These are phyloP conservation scores for Meriones psammophilus DNA, from an alignment of 2,797 vertebrate species.

Conservation along the genomic window DNA sequence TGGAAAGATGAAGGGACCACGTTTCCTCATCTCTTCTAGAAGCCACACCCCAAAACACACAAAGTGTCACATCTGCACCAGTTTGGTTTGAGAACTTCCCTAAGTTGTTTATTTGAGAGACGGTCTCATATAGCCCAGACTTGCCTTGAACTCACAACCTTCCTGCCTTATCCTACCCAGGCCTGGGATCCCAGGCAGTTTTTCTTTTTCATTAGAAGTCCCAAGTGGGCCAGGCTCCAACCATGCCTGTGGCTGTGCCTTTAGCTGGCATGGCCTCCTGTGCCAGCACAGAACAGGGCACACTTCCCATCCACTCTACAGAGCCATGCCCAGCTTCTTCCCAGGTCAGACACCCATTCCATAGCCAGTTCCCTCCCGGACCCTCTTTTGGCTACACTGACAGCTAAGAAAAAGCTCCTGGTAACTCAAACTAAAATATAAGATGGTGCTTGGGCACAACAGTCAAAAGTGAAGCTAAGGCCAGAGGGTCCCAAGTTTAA, in stretches of 20 bases:
- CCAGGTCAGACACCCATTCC: slow-evolving; percentile 2
- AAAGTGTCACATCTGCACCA: neutral
- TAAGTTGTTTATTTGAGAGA: neutral
- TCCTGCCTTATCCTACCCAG: neutral
- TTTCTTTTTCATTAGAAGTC: neutral
- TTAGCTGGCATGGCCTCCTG: slow-evolving; percentile 46
- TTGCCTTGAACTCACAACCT: neutral
- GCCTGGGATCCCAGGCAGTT: neutral
- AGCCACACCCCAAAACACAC: neutral
- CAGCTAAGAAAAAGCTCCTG: neutral
- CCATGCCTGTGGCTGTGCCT: neutral
- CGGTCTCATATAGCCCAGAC: neutral
- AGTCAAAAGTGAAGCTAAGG: neutral
- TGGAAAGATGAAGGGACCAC: neutral
- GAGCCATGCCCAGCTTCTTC: neutral
- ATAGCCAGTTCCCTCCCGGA: neutral
- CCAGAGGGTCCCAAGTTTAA: neutral
- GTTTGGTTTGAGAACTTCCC: neutral
- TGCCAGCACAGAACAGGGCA: slow-evolving; percentile 54
- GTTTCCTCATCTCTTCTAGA: neutral
- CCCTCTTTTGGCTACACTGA: neutral
- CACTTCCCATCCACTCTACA: slow-evolving; percentile 18
- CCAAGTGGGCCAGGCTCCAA: slow-evolving; percentile 67
- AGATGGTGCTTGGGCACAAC: neutral
- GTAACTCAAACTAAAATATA: slow-evolving; percentile 6